A percentile compares a stretch with the other conserved stretches of the same genome.
phyloP scores from a whole-genome alignment of 2,797 vertebrate genomes.

The Melanotaenia trifasciata region DNA sequence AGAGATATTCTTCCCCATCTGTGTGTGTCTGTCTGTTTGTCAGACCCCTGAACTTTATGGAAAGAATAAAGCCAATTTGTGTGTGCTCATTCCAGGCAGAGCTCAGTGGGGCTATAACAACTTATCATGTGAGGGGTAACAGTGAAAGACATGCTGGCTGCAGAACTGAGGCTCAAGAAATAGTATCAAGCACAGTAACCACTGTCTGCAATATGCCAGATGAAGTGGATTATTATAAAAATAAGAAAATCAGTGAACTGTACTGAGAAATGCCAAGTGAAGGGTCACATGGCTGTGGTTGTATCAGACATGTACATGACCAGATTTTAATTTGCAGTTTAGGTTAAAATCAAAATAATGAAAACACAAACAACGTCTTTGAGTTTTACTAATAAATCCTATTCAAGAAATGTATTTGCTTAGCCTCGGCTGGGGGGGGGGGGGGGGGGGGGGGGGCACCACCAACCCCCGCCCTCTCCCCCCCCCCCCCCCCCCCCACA shows the following conservation, averaged over 20 bases:
- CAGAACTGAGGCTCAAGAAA: conserved; percentile 12
- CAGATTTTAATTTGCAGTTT: too few relatives aligned
- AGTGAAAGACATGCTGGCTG: conserved; percentile 35
- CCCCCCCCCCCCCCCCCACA: too few relatives aligned
- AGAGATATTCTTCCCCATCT: conserved; percentile 63
- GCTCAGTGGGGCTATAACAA: conserved; percentile 36
- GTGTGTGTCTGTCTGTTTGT: conserved; percentile 60
- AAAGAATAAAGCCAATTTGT: conserved; percentile 75
- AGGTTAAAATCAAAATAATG: too few relatives aligned
- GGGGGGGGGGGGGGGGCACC: too few relatives aligned
- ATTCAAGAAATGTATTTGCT: too few relatives aligned
- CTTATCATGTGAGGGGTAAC: conserved; percentile 38
- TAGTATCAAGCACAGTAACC: conserved; percentile 9
- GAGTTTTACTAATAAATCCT: too few relatives aligned
- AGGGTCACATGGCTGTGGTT: background rate
- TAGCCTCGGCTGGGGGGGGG: too few relatives aligned
- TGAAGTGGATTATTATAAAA: background rate
- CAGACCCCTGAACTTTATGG: conserved; percentile 73
- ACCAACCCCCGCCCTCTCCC: too few relatives aligned
- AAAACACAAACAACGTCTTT: too few relatives aligned
- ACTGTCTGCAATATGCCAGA: background rate
- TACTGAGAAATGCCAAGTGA: background rate
- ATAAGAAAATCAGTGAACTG: background rate
- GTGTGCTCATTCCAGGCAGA: conserved; percentile 51
- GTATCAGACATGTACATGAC: too few relatives aligned